Evolutionary conservation across 2,797 vertebrate species (phyloP).

Genomic region (Vultur gryphus): DNA sequence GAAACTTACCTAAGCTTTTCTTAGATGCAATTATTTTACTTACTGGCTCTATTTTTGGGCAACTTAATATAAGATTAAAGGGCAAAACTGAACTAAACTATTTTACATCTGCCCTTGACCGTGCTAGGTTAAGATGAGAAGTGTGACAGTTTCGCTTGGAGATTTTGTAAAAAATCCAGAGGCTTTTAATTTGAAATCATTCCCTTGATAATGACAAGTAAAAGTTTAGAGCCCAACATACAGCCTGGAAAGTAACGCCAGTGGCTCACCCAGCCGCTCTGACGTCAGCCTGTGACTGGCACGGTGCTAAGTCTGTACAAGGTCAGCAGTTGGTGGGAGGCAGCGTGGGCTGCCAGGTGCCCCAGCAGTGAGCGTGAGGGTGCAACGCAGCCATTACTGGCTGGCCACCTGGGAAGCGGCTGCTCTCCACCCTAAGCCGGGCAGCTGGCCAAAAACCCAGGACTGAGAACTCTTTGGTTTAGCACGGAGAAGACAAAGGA

Average conservation of each 20-base stretch:
- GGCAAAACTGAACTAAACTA: not conserved
- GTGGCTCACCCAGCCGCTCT: not conserved
- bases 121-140: not conserved
- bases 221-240: not conserved
- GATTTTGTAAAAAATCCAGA: not conserved
- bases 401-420: not conserved
- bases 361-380: not conserved
- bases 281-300: fast-evolving
- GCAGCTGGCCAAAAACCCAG: not conserved
- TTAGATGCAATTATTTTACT: not conserved
- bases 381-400: fast-evolving
- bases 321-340: not conserved
- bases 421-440: not conserved
- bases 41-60: not conserved
- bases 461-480: not conserved
- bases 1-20: not conserved
- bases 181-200: not conserved
- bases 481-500: not conserved
- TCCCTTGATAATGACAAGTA: not conserved
- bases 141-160: not conserved
- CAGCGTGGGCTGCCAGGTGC: not conserved
- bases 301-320: not conserved
- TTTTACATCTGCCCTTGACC: not conserved
- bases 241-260: not conserved
- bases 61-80: not conserved